phyloP scores from a whole-genome alignment of 2,888 invertebrate species.

The Meghimatium bilineatum region DNA sequence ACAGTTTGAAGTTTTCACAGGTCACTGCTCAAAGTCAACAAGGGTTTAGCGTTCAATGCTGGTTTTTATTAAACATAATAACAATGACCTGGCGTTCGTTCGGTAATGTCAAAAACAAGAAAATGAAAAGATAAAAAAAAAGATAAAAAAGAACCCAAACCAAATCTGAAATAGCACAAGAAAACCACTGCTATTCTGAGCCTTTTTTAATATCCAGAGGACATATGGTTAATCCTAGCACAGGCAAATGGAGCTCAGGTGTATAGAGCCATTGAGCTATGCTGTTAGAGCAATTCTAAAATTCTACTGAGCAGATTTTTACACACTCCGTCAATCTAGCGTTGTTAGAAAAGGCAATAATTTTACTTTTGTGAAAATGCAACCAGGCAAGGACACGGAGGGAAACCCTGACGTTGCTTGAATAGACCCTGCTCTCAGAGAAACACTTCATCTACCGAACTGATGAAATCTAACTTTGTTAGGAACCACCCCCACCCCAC shows the following conservation, averaged over 20 bases:
- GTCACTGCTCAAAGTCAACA: neutral
- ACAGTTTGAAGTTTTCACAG: neutral
- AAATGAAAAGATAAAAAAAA: too few species aligned
- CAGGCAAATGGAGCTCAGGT: neutral
- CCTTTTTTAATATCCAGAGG: neutral
- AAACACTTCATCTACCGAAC: neutral
- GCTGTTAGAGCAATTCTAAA: neutral
- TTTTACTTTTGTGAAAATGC: constrained; percentile 8
- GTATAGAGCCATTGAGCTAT: neutral
- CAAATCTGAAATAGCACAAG: neutral
- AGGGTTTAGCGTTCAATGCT: neutral
- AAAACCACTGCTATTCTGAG: neutral
- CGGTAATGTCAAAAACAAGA: neutral
- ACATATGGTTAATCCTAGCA: neutral
- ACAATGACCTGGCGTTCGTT: neutral
- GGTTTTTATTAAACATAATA: neutral
- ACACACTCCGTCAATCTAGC: neutral
- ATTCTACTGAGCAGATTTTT: neutral
- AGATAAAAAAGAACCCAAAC: too few species aligned
- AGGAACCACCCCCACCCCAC: neutral
- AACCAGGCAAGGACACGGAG: neutral
- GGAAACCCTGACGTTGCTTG: neutral
- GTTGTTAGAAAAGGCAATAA: neutral
- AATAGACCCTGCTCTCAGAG: neutral
- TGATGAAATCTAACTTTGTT: neutral